phyloP scores from a whole-genome alignment of 2,888 invertebrate genomes.

The Eupsilia transversa region DNA sequence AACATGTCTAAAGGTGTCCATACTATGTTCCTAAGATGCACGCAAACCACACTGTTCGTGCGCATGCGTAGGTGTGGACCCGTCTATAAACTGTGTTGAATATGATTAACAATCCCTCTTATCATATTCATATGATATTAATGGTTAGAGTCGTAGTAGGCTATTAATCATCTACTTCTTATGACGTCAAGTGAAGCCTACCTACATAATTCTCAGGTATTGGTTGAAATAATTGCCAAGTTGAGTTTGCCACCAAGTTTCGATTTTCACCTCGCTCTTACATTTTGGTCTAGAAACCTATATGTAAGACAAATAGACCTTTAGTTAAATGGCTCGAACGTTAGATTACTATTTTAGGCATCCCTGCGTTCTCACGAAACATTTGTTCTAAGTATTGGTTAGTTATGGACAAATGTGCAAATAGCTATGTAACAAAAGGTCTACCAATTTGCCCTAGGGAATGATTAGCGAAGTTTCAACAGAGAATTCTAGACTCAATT shows the following conservation, averaged over 20 bases:
- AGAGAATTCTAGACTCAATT: slow-evolving; percentile 46
- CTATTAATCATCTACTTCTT: slow-evolving; percentile 11
- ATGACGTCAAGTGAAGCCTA: slow-evolving; percentile 18
- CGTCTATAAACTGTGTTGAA: slow-evolving; percentile 1
- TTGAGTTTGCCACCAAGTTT: slow-evolving; percentile 16
- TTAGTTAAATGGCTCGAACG: slow-evolving; percentile 64
- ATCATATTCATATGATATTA: slow-evolving; percentile 19
- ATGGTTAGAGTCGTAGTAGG: background rate
- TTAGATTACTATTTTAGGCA: slow-evolving; percentile 60
- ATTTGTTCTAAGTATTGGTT: slow-evolving; percentile 46
- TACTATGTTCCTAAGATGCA: too few species aligned
- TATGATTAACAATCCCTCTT: slow-evolving; percentile 17
- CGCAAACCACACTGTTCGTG: too few species aligned
- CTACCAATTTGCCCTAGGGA: slow-evolving; percentile 52
- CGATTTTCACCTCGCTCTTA: slow-evolving; percentile 27
- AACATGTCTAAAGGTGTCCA: too few species aligned
- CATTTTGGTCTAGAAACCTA: slow-evolving; percentile 30
- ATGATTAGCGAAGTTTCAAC: slow-evolving; percentile 52
- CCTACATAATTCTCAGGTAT: slow-evolving; percentile 4
- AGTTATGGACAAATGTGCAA: slow-evolving; percentile 20
- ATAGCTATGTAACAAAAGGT: slow-evolving; percentile 18
- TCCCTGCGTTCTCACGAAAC: slow-evolving; percentile 46
- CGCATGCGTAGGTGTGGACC: too few species aligned
- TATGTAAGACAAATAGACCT: slow-evolving; percentile 57
- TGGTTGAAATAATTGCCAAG: slow-evolving; percentile 24